Evolutionary conservation across 2,113 vertebrate genomes (phyloP).

Genomic region (Coryphaenoides rupestris): DNA sequence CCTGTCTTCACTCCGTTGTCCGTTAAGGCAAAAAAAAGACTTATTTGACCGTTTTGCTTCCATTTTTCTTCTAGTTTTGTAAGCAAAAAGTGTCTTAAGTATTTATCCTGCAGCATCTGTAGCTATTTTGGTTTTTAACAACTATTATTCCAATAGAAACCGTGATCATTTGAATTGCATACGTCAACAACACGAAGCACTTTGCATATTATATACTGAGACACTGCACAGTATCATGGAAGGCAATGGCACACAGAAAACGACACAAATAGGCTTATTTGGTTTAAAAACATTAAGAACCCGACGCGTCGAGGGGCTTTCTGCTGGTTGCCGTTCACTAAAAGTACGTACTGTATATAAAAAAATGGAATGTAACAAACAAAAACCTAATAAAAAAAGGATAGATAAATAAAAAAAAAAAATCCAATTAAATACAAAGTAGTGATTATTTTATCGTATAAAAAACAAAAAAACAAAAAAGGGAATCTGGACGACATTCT

Average conservation of each 20-base stretch:
- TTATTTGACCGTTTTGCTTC: conserved; percentile 26
- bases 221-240: conserved; percentile 61
- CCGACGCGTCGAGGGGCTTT: conserved; percentile 38
- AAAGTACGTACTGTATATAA: conserved; percentile 33
- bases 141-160: conserved; percentile 28
- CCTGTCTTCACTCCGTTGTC: too few relatives aligned
- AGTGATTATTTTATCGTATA: conserved; percentile 29
- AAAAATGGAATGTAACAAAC: conserved; percentile 57
- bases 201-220: conserved; percentile 63
- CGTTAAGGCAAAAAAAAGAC: too few relatives aligned
- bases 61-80: conserved; percentile 22
- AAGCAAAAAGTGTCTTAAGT: not conserved
- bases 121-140: conserved; percentile 13
- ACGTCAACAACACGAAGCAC: conserved; percentile 41
- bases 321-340: conserved; percentile 54
- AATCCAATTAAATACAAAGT: conserved; percentile 57
- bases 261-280: conserved; percentile 31
- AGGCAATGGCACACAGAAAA: conserved; percentile 48
- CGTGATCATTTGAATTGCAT: conserved; percentile 48
- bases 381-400: conserved; percentile 43
- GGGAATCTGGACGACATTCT: conserved; percentile 1
- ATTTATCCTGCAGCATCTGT: conserved; percentile 4
- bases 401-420: conserved; percentile 70
- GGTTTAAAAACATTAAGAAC: conserved; percentile 42
- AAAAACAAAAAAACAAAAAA: conserved; percentile 5